Conservation (phyloP, 2,888 invertebrate species). For the Chromoteleia sp. region DNA sequence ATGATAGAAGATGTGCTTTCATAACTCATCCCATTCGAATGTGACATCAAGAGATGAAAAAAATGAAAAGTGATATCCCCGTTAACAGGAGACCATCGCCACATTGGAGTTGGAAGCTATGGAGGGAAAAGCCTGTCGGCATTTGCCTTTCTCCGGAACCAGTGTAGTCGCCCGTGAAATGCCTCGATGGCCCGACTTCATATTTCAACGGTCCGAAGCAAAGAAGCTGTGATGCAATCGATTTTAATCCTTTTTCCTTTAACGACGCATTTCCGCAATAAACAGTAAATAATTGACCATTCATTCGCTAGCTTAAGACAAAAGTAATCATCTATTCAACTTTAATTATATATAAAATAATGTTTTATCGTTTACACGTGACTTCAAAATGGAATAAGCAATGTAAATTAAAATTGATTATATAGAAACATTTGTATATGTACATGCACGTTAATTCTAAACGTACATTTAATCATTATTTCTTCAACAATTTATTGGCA, state of each 20-base stretch:
- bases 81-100: conserved; percentile 81
- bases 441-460: no score
- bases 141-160: conserved; percentile 73
- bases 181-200: conserved; percentile 32
- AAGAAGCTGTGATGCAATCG: neutral
- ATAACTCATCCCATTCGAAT: conserved; percentile 68
- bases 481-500: no score
- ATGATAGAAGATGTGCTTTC: conserved; percentile 29
- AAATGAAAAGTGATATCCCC: conserved; percentile 84
- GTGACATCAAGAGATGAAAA: conserved; percentile 80
- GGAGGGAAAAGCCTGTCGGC: conserved; percentile 73
- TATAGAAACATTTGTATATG: no score
- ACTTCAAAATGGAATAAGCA: no score
- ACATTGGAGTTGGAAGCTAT: conserved; percentile 72
- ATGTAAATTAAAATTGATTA: no score
- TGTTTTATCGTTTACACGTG: no score
- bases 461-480: no score
- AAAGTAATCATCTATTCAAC: neutral
- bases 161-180: conserved; percentile 53
- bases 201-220: conserved; percentile 14
- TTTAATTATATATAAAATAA: no score
- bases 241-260: conserved; percentile 19
- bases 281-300: conserved; percentile 6
- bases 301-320: neutral
- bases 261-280: conserved; percentile 7